Evolutionary conservation across 1,140 invertebrate species (phyloP).

Genomic region (Oryctes rhinoceros): DNA sequence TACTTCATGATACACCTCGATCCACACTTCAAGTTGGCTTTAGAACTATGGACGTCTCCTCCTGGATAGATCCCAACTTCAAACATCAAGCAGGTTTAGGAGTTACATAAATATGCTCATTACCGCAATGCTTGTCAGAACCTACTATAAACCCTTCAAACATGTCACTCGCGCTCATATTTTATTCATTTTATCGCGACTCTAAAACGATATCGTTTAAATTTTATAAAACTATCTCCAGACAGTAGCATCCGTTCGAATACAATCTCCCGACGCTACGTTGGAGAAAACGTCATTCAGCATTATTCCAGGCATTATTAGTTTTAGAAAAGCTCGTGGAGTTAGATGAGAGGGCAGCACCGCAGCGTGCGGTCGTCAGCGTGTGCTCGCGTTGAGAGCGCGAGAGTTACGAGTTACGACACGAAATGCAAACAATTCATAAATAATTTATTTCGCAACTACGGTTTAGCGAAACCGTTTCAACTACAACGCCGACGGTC

Average conservation of each 20-base stretch:
- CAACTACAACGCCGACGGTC: neutral
- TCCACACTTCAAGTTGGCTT: no score
- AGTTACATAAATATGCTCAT: neutral
- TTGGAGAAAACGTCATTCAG: neutral
- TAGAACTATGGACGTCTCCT: no score
- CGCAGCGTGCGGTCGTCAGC: neutral
- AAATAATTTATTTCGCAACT: slow-evolving; percentile 28
- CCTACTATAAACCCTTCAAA: neutral
- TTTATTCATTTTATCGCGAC: slow-evolving; percentile 23
- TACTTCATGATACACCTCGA: no score
- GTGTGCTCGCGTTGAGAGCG: neutral
- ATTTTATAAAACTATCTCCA: slow-evolving; percentile 20
- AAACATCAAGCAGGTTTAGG: no score
- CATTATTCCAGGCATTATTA: slow-evolving; percentile 1
- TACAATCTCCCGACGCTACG: neutral
- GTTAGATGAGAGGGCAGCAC: neutral
- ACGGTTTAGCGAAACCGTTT: neutral
- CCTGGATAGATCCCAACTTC: no score
- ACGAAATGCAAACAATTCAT: slow-evolving; percentile 32
- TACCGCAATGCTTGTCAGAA: neutral
- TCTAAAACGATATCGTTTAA: slow-evolving; percentile 16
- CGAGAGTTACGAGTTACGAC: neutral
- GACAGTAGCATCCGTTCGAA: no score
- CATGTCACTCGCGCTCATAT: neutral
- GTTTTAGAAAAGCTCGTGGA: neutral